phyloP scores from a whole-genome alignment of 1,140 invertebrate species.

The Pissodes strobi region DNA sequence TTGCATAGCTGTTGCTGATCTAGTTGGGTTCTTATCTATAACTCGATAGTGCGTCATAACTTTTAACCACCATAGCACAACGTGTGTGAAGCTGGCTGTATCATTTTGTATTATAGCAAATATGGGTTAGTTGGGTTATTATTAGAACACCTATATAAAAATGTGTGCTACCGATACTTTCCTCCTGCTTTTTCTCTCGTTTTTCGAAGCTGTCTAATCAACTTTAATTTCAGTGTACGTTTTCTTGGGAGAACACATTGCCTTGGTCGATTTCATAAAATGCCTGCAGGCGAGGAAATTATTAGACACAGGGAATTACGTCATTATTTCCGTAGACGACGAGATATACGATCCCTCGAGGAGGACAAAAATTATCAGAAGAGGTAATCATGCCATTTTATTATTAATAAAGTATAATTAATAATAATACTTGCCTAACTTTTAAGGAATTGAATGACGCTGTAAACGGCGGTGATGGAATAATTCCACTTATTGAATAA shows the following conservation, averaged over 20 bases:
- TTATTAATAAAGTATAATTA: not conserved
- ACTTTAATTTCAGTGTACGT: constrained; percentile 75
- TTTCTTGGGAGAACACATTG: constrained; percentile 82
- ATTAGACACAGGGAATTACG: constrained; percentile 76
- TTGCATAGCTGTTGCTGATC: too few relatives aligned
- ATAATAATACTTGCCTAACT: not conserved
- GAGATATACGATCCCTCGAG: constrained; percentile 77
- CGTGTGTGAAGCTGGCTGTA: too few relatives aligned
- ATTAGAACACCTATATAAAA: too few relatives aligned
- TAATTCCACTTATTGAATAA: too few relatives aligned
- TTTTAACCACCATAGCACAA: too few relatives aligned
- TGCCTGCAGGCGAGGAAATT: constrained; percentile 69
- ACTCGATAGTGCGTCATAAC: too few relatives aligned
- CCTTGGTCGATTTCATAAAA: constrained; percentile 77
- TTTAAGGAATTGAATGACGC: not conserved
- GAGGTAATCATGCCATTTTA: too few relatives aligned
- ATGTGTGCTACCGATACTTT: not conserved
- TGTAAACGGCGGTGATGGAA: too few relatives aligned
- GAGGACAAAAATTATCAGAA: constrained; percentile 66
- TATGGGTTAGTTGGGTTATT: too few relatives aligned
- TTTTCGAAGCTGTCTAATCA: not conserved
- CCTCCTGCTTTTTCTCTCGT: not conserved
- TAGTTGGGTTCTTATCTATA: too few relatives aligned
- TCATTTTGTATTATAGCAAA: too few relatives aligned
- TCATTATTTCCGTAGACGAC: constrained; percentile 85